Evolutionary conservation across 2,888 invertebrate genomes (phyloP).

Genomic region (Leptopilina syphax): DNA sequence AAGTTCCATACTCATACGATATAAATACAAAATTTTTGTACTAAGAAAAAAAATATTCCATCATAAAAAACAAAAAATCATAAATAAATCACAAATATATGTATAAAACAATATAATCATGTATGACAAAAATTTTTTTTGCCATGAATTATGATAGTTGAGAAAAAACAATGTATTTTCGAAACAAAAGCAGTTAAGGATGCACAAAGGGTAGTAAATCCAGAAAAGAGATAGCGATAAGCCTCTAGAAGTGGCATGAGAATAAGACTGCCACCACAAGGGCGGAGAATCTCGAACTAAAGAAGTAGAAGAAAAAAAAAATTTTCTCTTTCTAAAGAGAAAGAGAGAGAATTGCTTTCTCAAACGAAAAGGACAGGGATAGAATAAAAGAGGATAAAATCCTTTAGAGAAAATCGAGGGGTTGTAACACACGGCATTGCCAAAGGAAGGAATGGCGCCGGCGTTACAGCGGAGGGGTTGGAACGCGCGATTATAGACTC

Average conservation of each 20-base stretch:
- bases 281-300: conserved; percentile 6
- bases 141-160: neutral
- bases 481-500: conserved; percentile 1
- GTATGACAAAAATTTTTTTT: neutral
- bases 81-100: too few species aligned
- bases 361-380: neutral
- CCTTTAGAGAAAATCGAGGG: conserved; percentile 8
- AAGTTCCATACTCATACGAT: too few species aligned
- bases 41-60: too few species aligned
- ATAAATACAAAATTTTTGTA: too few species aligned
- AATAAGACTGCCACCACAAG: neutral
- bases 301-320: neutral
- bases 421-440: conserved; percentile 7
- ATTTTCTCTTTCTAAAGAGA: neutral
- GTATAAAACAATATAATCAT: too few species aligned
- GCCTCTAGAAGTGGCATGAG: conserved; percentile 1
- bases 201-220: conserved; percentile 40
- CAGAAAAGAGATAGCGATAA: conserved; percentile 37
- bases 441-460: conserved; percentile 28
- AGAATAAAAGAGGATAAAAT: neutral
- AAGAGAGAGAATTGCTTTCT: neutral
- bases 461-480: conserved; percentile 19
- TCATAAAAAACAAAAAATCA: too few species aligned
- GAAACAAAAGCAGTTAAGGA: conserved; percentile 38
- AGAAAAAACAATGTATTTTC: neutral